phyloP scores from a whole-genome alignment of 2,888 invertebrate genomes.

The Invenusta paracnida region DNA sequence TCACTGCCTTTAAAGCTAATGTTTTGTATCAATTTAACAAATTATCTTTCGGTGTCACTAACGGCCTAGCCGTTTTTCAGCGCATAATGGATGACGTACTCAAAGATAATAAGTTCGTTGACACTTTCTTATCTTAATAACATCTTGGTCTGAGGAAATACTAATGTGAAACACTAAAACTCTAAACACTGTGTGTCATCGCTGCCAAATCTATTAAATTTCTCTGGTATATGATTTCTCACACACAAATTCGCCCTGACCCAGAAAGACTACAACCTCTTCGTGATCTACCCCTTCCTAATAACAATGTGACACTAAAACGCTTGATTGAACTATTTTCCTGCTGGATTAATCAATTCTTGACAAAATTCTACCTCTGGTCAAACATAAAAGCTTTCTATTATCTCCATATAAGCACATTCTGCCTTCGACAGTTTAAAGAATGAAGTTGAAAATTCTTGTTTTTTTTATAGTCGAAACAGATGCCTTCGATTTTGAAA shows the following conservation, averaged over 20 bases:
- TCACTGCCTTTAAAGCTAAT: slow-evolving; percentile 16
- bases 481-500: slow-evolving; percentile 2
- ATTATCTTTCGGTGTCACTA: slow-evolving; percentile 16
- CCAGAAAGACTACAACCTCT: slow-evolving; percentile 5
- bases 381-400: not conserved
- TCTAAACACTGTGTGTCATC: not conserved
- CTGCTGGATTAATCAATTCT: not conserved
- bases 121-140: not conserved
- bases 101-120: not conserved
- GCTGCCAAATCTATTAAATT: not conserved
- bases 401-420: too few relatives aligned
- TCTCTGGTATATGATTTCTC: not conserved
- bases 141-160: not conserved
- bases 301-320: not conserved
- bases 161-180: not conserved
- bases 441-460: not conserved
- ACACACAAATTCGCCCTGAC: not conserved
- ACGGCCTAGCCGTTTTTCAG: too few relatives aligned
- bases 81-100: not conserved
- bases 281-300: not conserved
- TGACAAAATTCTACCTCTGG: not conserved
- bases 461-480: not conserved
- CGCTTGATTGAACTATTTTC: not conserved
- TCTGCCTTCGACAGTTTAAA: too few relatives aligned
- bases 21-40: slow-evolving; percentile 10